phyloP scores from a whole-genome alignment of 2,113 vertebrate species.

The Calidris pygmaea region DNA sequence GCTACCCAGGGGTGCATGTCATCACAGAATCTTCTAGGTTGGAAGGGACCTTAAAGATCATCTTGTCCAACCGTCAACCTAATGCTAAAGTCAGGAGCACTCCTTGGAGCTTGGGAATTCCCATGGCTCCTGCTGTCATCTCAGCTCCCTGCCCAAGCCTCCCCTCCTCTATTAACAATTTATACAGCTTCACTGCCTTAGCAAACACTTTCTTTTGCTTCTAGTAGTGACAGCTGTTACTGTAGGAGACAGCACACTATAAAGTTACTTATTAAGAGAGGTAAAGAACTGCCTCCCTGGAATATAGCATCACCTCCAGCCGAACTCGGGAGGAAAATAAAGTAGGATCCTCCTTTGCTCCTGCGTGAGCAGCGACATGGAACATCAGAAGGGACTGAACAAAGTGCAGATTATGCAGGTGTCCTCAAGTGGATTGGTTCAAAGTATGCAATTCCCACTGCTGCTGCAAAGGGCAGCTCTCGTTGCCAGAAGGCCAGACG shows the following conservation, averaged over 20 bases:
- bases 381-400: not conserved
- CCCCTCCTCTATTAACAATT: not conserved
- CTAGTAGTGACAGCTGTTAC: not conserved
- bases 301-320: not conserved
- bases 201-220: not conserved
- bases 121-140: not conserved
- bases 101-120: not conserved
- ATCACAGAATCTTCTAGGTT: too few relatives aligned
- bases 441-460: not conserved
- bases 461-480: not conserved
- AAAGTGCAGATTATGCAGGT: not conserved
- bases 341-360: not conserved
- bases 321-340: not conserved
- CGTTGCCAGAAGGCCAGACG: not conserved
- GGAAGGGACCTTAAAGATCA: too few relatives aligned
- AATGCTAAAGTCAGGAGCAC: not conserved
- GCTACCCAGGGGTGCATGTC: not conserved
- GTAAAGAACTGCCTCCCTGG: not conserved
- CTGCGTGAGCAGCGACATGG: not conserved
- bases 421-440: not conserved
- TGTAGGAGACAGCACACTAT: not conserved
- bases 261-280: not conserved
- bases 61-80: too few relatives aligned
- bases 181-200: not conserved
- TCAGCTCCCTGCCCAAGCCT: not conserved